Conservation (phyloP, 2,113 vertebrate species). For the Peromyscus polionotus region DNA sequence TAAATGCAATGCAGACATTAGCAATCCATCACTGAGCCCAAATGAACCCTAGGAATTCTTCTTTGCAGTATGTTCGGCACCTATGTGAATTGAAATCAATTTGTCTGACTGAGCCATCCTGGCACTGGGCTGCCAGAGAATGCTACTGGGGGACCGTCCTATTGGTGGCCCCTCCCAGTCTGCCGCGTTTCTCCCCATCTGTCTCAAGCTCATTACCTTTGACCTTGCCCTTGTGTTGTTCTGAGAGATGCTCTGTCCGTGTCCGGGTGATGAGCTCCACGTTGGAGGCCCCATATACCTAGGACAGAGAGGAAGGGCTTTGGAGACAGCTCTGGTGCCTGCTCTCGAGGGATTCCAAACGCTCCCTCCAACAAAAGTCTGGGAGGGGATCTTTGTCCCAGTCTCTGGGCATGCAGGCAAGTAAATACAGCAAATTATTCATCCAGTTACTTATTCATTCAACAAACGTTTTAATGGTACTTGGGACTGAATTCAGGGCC, state of each 20-base stretch:
- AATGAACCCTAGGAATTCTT: neutral
- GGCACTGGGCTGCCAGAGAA: neutral
- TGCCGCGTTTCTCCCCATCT: neutral
- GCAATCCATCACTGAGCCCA: neutral
- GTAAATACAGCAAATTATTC: slow-evolving; percentile 12
- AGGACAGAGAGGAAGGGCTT: neutral
- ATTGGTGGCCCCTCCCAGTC: neutral
- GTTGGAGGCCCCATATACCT: slow-evolving; percentile 98
- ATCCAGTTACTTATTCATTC: slow-evolving; percentile 37
- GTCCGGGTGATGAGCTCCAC: slow-evolving; percentile 98
- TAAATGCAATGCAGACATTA: neutral
- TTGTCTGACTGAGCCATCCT: neutral
- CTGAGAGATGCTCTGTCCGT: slow-evolving; percentile 96
- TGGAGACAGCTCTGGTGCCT: neutral
- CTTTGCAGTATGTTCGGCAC: neutral
- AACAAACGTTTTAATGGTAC: neutral
- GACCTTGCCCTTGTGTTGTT: slow-evolving; percentile 97
- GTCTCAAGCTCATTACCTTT: slow-evolving; percentile 90
- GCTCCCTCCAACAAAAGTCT: neutral
- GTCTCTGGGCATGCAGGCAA: neutral
- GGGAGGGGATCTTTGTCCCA: neutral
- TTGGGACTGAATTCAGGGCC: neutral
- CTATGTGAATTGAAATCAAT: neutral
- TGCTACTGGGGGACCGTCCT: neutral
- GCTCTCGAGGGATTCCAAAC: neutral